Percentiles rank a stretch among this genome's conserved stretches.
Conservation (phyloP, 2,888 invertebrate species). For the Xestia sexstrigata region DNA sequence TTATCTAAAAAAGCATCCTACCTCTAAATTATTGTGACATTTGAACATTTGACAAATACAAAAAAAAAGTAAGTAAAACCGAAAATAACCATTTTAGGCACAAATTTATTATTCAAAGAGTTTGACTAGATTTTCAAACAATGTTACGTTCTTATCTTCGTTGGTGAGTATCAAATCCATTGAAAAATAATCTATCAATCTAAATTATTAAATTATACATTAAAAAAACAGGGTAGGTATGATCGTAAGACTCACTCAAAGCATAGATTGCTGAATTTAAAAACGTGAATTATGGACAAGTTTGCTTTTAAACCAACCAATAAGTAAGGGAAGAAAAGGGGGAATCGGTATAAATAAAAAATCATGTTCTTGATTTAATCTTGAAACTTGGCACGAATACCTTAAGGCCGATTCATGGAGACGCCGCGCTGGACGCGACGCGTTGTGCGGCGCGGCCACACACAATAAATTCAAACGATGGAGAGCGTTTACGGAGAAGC, state of each 20-base stretch:
- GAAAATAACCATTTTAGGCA: conserved; percentile 1
- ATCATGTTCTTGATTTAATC: background rate
- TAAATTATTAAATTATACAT: background rate
- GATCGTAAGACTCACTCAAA: background rate
- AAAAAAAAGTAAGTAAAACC: background rate
- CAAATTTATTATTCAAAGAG: background rate
- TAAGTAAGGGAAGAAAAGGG: background rate
- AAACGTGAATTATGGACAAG: background rate
- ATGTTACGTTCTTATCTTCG: conserved; percentile 2
- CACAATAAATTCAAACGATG: background rate
- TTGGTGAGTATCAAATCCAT: conserved; percentile 1
- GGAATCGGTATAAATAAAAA: background rate
- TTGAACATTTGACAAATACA: background rate
- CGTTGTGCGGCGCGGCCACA: background rate
- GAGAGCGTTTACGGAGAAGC: background rate
- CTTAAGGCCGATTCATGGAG: background rate
- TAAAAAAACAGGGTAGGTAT: background rate
- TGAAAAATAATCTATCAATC: background rate
- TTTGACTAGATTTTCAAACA: background rate
- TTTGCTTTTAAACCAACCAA: background rate
- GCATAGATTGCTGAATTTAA: background rate
- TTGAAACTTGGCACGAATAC: background rate
- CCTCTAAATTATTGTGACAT: background rate
- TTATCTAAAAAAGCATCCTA: background rate
- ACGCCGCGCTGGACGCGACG: background rate